These are phyloP conservation scores for Misgurnus anguillicaudatus DNA, from an alignment of 2,113 vertebrate species.

Conservation along the genomic window DNA sequence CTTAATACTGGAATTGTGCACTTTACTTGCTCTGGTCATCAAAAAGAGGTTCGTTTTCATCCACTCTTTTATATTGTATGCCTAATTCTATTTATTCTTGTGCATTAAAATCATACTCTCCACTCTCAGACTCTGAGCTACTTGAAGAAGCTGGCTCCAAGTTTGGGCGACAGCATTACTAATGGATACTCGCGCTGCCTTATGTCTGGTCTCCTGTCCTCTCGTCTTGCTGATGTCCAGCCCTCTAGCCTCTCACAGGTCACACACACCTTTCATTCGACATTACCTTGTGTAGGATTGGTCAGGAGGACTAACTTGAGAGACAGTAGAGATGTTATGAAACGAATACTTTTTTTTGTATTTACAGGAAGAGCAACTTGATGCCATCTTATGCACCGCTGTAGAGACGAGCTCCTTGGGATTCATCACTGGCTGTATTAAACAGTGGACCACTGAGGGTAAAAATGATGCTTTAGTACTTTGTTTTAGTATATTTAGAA, in stretches of 20 bases:
- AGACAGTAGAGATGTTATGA: background rate
- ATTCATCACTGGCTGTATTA: too few relatives aligned
- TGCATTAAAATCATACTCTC: background rate
- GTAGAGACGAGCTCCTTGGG: too few relatives aligned
- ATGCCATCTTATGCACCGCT: slow-evolving; percentile 89
- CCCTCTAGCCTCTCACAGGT: slow-evolving; percentile 88
- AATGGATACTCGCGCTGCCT: slow-evolving; percentile 89
- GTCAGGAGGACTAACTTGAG: background rate
- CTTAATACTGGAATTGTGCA: slow-evolving; percentile 88
- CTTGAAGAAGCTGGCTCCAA: slow-evolving; percentile 87
- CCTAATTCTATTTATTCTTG: background rate
- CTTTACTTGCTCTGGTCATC: slow-evolving; percentile 90
- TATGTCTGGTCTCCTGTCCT: slow-evolving; percentile 88
- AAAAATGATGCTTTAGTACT: too few relatives aligned
- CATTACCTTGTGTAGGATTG: background rate
- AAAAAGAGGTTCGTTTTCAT: slow-evolving; percentile 84
- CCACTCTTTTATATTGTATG: background rate
- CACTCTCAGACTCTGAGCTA: slow-evolving; percentile 84
- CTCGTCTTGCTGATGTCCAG: slow-evolving; percentile 83
- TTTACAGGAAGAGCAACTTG: slow-evolving; percentile 88
- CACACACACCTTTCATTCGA: background rate
- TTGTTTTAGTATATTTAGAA: too few relatives aligned
- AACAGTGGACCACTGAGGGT: too few relatives aligned
- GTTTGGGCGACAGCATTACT: slow-evolving; percentile 83
- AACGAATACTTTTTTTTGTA: background rate